These are phyloP conservation scores for Corbicula japonica DNA, from an alignment of 2,888 invertebrate species.

Conservation along the genomic window DNA sequence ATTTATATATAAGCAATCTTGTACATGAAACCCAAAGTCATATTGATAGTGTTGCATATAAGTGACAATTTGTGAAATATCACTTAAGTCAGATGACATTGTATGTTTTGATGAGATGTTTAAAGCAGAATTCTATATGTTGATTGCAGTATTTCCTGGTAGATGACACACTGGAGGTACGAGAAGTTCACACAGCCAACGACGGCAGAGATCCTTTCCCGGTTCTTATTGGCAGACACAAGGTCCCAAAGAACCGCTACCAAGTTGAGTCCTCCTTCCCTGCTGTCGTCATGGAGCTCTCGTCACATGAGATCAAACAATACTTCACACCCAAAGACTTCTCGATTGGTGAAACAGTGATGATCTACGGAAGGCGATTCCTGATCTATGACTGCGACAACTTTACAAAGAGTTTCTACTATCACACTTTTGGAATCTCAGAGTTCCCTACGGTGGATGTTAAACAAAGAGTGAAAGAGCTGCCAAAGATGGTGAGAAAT, in stretches of 20 bases:
- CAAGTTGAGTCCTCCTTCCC: constrained; percentile 85
- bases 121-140: too few relatives aligned
- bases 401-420: constrained; percentile 93
- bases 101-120: too few relatives aligned
- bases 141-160: constrained; percentile 90
- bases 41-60: too few relatives aligned
- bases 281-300: constrained; percentile 90
- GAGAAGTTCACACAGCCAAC: constrained; percentile 91
- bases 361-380: constrained; percentile 88
- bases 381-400: constrained; percentile 93
- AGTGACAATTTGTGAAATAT: too few relatives aligned
- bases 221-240: constrained; percentile 91
- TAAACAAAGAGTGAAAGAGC: constrained; percentile 70
- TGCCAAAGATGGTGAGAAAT: constrained; percentile 83
- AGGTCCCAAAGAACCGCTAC: constrained; percentile 87
- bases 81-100: too few relatives aligned
- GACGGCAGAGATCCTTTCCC: constrained; percentile 93
- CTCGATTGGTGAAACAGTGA: constrained; percentile 89
- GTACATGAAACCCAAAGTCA: too few relatives aligned
- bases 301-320: constrained; percentile 91
- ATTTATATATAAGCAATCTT: too few relatives aligned
- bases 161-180: constrained; percentile 93
- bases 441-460: constrained; percentile 86
- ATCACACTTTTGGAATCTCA: constrained; percentile 86
- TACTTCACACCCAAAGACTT: constrained; percentile 94